These are phyloP conservation scores for Hypomesus transpacificus DNA, from an alignment of 2,113 vertebrate genomes.

Conservation along the genomic window DNA sequence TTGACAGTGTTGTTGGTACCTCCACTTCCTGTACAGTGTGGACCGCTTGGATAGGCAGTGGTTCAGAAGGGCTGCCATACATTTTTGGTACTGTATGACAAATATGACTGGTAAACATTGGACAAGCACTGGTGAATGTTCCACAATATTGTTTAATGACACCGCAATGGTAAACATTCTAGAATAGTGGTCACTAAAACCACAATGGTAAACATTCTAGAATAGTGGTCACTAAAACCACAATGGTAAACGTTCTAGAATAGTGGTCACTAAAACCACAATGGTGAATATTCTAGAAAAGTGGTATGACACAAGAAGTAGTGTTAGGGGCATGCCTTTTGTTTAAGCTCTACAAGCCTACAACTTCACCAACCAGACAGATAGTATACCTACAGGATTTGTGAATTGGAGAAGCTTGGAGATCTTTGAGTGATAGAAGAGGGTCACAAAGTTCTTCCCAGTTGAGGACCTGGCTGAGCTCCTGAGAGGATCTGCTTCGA, in stretches of 20 bases:
- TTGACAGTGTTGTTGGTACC: neutral
- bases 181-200: too few relatives aligned
- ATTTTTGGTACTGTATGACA: neutral
- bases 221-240: too few relatives aligned
- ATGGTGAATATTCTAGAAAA: too few relatives aligned
- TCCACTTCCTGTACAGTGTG: neutral
- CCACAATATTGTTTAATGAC: too few relatives aligned
- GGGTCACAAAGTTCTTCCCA: conserved; percentile 6
- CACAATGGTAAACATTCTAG: too few relatives aligned
- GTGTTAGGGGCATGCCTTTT: too few relatives aligned
- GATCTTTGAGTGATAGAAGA: neutral
- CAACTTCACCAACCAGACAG: too few relatives aligned
- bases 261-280: too few relatives aligned
- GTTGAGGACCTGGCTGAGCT: conserved; percentile 28
- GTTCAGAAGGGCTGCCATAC: neutral
- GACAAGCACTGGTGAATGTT: neutral
- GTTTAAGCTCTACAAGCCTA: too few relatives aligned
- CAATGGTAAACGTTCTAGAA: too few relatives aligned
- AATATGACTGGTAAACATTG: neutral
- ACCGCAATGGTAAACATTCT: too few relatives aligned
- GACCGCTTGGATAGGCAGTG: neutral
- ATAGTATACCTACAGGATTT: neutral
- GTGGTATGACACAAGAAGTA: too few relatives aligned
- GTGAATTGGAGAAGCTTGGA: neutral
- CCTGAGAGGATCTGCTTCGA: conserved; percentile 53